These are phyloP conservation scores for Cheirogaleus major DNA, from an alignment of 2,797 vertebrate species.

Conservation along the genomic window DNA sequence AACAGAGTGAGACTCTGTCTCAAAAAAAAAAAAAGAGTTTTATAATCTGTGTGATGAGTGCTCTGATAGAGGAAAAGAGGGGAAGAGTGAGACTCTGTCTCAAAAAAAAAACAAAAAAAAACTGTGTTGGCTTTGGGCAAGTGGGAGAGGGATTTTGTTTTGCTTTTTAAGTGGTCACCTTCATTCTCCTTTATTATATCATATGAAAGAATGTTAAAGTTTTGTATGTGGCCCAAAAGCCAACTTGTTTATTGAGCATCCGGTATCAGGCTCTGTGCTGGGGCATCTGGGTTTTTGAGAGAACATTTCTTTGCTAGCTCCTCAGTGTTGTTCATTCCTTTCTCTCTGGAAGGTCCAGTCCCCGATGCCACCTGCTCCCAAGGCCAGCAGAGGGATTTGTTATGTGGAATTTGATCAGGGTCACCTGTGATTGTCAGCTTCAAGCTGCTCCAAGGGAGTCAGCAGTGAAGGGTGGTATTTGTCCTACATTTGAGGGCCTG, in stretches of 20 bases:
- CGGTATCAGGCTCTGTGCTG: too few relatives aligned
- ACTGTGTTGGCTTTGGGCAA: fast-evolving
- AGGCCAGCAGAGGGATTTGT: background rate
- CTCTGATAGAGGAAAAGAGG: too few relatives aligned
- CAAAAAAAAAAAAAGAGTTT: too few relatives aligned
- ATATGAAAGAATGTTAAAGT: background rate
- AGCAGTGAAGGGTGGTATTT: background rate
- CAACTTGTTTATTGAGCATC: background rate
- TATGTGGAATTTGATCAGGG: background rate
- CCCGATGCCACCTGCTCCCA: background rate
- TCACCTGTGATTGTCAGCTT: background rate
- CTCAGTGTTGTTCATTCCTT: background rate
- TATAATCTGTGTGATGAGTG: too few relatives aligned
- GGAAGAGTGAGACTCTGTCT: too few relatives aligned
- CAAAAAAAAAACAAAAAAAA: too few relatives aligned
- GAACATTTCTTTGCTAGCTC: background rate
- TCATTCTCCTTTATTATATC: background rate
- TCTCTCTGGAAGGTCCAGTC: background rate
- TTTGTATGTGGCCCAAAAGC: background rate
- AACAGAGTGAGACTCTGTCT: too few relatives aligned
- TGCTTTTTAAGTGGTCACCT: background rate
- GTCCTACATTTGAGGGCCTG: background rate
- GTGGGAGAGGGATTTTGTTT: background rate
- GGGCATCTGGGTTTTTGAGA: background rate
- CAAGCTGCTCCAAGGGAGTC: background rate